These are phyloP conservation scores for Lydus trimaculatus DNA, from an alignment of 2,888 invertebrate species.

Conservation along the genomic window DNA sequence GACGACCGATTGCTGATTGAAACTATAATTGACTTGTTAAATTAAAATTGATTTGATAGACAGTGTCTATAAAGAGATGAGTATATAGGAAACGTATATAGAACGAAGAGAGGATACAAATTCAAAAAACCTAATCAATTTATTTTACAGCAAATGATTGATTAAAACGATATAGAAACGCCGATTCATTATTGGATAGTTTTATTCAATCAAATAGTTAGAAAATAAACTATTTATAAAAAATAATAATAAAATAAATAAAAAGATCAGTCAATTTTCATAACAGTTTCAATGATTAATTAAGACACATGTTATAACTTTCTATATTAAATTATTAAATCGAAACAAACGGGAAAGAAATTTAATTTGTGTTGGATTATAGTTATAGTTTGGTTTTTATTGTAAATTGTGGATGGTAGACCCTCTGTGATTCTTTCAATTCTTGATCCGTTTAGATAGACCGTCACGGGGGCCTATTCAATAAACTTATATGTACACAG, in stretches of 20 bases:
- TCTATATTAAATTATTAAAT: not conserved
- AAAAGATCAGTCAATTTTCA: not conserved
- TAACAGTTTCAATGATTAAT: conserved; percentile 6
- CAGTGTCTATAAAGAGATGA: conserved; percentile 29
- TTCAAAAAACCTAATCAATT: conserved; percentile 57
- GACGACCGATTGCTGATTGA: conserved; percentile 42
- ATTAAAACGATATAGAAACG: conserved; percentile 58
- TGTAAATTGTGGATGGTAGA: not conserved
- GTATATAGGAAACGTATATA: conserved; percentile 12
- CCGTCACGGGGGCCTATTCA: conserved; percentile 21
- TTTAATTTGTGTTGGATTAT: not conserved
- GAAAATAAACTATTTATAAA: not conserved
- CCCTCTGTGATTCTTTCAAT: not conserved
- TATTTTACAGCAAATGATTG: conserved; percentile 57
- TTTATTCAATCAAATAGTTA: not conserved
- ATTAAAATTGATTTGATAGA: conserved; percentile 60
- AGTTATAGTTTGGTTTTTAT: not conserved
- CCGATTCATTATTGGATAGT: conserved; percentile 54
- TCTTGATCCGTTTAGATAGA: conserved; percentile 29
- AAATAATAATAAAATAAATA: not conserved
- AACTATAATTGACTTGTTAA: conserved; percentile 61
- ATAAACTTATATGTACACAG: conserved; percentile 27
- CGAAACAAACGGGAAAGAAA: not conserved
- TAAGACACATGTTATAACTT: conserved; percentile 2
- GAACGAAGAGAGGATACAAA: conserved; percentile 41